These are phyloP conservation scores for Iguana delicatissima DNA, from an alignment of 2,797 vertebrate genomes.

Conservation along the genomic window DNA sequence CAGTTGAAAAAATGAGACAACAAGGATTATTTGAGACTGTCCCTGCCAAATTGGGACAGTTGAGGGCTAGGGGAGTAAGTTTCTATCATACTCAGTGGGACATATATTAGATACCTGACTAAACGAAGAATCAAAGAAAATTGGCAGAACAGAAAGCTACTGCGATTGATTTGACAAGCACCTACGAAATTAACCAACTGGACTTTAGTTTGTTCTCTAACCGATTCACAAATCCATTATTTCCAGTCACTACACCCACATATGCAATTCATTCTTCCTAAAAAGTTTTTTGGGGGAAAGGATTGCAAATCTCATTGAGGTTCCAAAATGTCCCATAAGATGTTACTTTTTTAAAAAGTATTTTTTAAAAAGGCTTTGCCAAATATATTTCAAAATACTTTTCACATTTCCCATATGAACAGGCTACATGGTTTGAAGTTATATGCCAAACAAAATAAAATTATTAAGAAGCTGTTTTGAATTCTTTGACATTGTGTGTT, in stretches of 20 bases:
- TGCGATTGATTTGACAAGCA: neutral
- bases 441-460: conserved; percentile 26
- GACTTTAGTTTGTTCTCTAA: neutral
- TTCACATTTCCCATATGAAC: neutral
- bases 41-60: too few relatives aligned
- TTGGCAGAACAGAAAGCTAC: neutral
- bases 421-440: conserved; percentile 15
- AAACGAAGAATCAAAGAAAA: neutral
- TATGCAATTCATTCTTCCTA: neutral
- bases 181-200: neutral
- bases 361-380: neutral
- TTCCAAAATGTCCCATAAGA: neutral
- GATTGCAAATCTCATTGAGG: neutral
- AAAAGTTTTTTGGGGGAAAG: neutral
- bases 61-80: neutral
- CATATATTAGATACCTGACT: neutral
- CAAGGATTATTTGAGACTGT: too few relatives aligned
- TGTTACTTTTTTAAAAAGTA: neutral
- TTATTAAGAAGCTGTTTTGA: neutral
- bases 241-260: too few relatives aligned
- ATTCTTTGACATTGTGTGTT: neutral
- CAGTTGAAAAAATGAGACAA: too few relatives aligned
- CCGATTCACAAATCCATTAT: neutral
- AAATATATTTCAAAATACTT: neutral
- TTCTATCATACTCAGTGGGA: too few relatives aligned